Percentiles rank a stretch among this genome's conserved stretches.
phyloP scores from a whole-genome alignment of 2,888 invertebrate genomes.

The Piscicola geometra region DNA sequence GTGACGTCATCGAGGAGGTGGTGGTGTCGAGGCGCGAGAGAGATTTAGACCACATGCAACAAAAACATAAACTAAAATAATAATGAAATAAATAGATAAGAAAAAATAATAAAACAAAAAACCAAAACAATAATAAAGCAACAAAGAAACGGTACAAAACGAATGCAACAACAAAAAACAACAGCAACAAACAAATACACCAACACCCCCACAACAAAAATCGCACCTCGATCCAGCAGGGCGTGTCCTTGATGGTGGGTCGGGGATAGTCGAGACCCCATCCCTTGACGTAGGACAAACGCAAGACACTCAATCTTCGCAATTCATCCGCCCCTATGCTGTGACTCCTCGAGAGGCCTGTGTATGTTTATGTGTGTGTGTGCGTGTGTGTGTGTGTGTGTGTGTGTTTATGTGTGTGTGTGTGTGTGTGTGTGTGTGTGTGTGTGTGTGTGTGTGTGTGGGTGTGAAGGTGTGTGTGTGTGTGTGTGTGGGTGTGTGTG shows the following conservation, averaged over 20 bases:
- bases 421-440: too few species aligned
- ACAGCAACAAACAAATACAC: too few species aligned
- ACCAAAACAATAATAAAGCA: background rate
- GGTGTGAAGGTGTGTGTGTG: background rate
- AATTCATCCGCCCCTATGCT: slow-evolving; percentile 99
- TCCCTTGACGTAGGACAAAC: slow-evolving; percentile 96
- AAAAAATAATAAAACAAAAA: background rate
- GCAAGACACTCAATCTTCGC: slow-evolving; percentile 86
- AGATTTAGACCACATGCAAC: too few species aligned
- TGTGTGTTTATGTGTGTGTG: too few species aligned
- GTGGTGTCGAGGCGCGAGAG: too few species aligned
- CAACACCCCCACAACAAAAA: slow-evolving; percentile 5
- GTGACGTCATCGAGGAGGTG: too few species aligned
- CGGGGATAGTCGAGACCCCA: slow-evolving; percentile 99
- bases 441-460: too few species aligned
- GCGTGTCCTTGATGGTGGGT: slow-evolving; percentile 95
- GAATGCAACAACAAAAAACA: too few species aligned
- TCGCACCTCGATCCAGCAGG: slow-evolving; percentile 62
- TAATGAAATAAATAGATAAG: background rate
- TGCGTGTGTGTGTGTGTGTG: too few species aligned
- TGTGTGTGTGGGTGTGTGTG: background rate
- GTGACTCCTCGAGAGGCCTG: slow-evolving; percentile 74
- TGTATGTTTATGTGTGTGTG: background rate
- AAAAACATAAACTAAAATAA: background rate
- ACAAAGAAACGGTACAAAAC: too few species aligned